Evolutionary conservation across 2,888 invertebrate genomes (phyloP), one percentile per base, ranked within the genome.

Genomic region (Microplitis deprimator): DNA sequence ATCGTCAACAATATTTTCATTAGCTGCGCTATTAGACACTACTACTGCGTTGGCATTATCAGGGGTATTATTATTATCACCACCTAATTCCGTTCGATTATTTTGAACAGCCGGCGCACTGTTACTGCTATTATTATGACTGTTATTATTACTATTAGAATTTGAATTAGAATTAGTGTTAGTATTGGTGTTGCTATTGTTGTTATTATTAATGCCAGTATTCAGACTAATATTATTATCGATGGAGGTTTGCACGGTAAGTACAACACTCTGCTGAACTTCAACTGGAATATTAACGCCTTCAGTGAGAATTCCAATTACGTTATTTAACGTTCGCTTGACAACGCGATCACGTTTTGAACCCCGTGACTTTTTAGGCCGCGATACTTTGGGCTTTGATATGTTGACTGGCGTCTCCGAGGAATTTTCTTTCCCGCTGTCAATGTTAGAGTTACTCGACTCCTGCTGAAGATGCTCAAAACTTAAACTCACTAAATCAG

Each of bases 341-440:
- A 78, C 79, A 20, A 76, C 77, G 16, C 84, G 84, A 13, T 89
- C 88, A 3, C 84, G 85, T 5, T 84, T 83, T 1, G 83, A 74
- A 1, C 87, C 86, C 77, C 87, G 87, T 4, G 85, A 81, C 68
- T 89, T 89, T 41, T 85, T 88, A 0, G 89, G 89, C 6, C 88
- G 82, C 0, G 85, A 83, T 0, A 86, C 84, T 60, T 85, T 88
- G 7, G 85, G 74, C 71, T 89, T 89, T 8, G 86, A 84, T 0
- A 84, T 80, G 62, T 81, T 87, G 0, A 86, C 76, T 1, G 84
- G 78, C 1, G 86, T 83, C 59, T 89, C 89, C 4, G 87, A 79
- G 0, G 89, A 87, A 68, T 90, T 90, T 77, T 90, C 89, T 41
- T 90, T 90, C 0, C 89, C 89, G n/a, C 89, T 90, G 79, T 90